These are phyloP conservation scores for Asteroscopus sphinx DNA, from an alignment of 2,888 invertebrate genomes.

Conservation along the genomic window DNA sequence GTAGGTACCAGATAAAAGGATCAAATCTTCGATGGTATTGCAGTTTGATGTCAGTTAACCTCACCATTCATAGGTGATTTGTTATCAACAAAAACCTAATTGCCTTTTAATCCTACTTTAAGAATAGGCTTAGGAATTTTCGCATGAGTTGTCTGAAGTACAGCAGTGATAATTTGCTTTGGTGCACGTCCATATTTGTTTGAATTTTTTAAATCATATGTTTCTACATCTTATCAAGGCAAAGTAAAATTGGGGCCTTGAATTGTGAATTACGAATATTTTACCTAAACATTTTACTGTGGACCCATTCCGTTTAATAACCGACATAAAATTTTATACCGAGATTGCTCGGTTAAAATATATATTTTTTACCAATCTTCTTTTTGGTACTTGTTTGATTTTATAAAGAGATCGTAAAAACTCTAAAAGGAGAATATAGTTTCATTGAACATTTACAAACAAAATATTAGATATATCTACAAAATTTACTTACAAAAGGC, in stretches of 20 bases:
- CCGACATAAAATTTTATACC: conserved; percentile 42
- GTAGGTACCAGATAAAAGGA: too few species aligned
- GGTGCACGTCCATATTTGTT: neutral
- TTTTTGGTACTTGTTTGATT: conserved; percentile 5
- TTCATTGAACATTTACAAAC: too few species aligned
- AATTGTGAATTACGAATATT: conserved; percentile 16
- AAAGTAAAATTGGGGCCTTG: conserved; percentile 5
- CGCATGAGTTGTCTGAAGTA: neutral
- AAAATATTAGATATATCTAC: too few species aligned
- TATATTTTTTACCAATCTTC: neutral
- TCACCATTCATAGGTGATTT: too few species aligned
- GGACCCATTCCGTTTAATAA: conserved; percentile 36
- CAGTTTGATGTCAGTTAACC: neutral
- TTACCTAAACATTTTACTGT: conserved; percentile 39
- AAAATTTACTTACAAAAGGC: too few species aligned
- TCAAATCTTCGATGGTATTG: neutral
- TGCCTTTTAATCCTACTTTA: too few species aligned
- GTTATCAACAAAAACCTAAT: too few species aligned
- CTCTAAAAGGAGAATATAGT: too few species aligned
- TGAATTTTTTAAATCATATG: neutral
- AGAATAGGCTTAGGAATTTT: too few species aligned
- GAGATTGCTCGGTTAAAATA: conserved; percentile 21
- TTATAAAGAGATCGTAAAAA: neutral
- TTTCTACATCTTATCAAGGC: too few species aligned
- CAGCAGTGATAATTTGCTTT: neutral